phyloP scores from a whole-genome alignment of 2,113 vertebrate genomes.

The Melozone crissalis region DNA sequence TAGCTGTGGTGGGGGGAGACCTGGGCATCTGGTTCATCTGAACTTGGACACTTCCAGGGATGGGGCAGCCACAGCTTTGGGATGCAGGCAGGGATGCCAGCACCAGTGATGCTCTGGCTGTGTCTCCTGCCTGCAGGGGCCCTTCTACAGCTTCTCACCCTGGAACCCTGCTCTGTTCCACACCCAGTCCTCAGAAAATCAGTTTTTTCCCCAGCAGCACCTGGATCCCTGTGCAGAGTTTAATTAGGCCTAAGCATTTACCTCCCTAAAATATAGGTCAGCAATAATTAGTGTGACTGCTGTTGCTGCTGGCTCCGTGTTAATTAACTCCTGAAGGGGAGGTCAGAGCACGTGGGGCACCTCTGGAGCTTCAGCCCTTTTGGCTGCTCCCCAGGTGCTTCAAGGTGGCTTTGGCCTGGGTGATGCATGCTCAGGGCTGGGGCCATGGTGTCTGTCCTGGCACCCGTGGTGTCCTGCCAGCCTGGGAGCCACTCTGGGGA shows the following conservation, averaged over 20 bases:
- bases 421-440: neutral
- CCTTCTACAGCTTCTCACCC: neutral
- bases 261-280: constrained; percentile 27
- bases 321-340: constrained; percentile 44
- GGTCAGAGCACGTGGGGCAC: neutral
- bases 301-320: neutral
- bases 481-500: neutral
- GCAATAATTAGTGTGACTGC: constrained; percentile 12
- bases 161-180: neutral
- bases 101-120: neutral
- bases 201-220: neutral
- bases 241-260: constrained; percentile 1
- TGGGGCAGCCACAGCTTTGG: neutral
- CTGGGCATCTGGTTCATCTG: neutral
- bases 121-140: neutral
- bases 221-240: neutral
- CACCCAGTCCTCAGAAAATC: neutral
- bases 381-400: neutral
- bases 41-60: neutral
- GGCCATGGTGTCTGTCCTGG: neutral
- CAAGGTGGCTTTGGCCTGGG: neutral
- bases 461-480: rapidly evolving
- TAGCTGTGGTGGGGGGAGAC: rapidly evolving
- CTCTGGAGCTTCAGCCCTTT: neutral
- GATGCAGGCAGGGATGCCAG: neutral